phyloP scores from a whole-genome alignment of 2,797 vertebrate species.

The Tachyglossus aculeatus region DNA sequence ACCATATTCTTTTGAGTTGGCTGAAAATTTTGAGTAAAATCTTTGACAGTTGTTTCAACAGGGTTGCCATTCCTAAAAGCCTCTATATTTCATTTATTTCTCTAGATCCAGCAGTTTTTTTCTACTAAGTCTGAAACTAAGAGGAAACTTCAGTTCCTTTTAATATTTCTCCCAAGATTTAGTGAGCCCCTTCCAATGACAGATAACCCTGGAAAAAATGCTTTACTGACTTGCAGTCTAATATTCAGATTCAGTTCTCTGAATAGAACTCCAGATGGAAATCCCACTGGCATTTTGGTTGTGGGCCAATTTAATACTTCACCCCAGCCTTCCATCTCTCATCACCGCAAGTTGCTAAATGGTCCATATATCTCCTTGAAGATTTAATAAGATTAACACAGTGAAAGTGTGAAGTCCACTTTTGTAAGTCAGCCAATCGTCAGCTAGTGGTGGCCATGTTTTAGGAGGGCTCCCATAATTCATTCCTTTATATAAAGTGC shows the following conservation, averaged over 20 bases:
- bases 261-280: constrained; percentile 26
- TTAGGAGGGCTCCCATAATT: no score
- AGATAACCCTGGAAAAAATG: constrained; percentile 13
- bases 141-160: neutral
- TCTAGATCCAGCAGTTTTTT: neutral
- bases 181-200: constrained; percentile 21
- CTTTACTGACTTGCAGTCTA: constrained; percentile 8
- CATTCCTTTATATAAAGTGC: no score
- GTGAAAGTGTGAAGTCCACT: no score
- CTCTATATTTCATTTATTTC: neutral
- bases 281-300: neutral
- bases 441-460: no score
- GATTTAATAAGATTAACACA: neutral
- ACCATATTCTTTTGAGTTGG: neutral
- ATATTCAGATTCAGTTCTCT: constrained; percentile 6
- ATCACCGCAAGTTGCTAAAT: constrained; percentile 6
- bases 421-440: no score
- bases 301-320: constrained; percentile 14
- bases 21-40: neutral
- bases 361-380: neutral
- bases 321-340: neutral
- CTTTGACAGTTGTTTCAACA: neutral
- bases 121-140: accelerated
- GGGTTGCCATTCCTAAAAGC: neutral
- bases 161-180: constrained; percentile 23